These are phyloP conservation scores for Harpagifer antarcticus DNA, from an alignment of 2,797 vertebrate species.

Conservation along the genomic window DNA sequence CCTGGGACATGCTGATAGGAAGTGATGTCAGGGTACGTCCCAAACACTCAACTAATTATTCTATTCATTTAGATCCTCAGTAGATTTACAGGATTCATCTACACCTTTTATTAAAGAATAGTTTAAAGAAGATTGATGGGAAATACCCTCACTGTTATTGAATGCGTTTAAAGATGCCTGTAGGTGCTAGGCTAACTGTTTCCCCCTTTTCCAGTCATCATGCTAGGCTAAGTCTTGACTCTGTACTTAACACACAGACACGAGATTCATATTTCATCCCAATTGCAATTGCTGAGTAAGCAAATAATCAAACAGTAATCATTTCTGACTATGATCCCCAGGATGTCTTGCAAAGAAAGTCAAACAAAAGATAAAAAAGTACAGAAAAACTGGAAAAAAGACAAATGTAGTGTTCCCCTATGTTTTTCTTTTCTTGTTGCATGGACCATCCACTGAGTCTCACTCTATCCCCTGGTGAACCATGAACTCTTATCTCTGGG, in stretches of 20 bases:
- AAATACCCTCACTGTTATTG: background rate
- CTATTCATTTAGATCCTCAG: background rate
- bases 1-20: slow-evolving; percentile 90
- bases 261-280: background rate
- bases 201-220: background rate
- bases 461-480: background rate
- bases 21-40: slow-evolving; percentile 88
- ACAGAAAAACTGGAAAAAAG: background rate
- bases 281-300: background rate
- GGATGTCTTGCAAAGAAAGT: no score
- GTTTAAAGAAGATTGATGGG: background rate
- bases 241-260: no score
- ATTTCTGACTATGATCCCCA: background rate
- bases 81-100: background rate
- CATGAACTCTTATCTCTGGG: background rate
- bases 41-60: background rate
- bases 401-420: no score
- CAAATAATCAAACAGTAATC: background rate
- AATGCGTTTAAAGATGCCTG: background rate
- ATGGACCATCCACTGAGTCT: background rate
- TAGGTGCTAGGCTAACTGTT: background rate
- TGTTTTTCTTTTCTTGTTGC: background rate
- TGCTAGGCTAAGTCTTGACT: background rate
- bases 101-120: background rate
- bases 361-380: background rate